Conservation (phyloP, 1,140 invertebrate genomes). For the Formica exsecta region DNA sequence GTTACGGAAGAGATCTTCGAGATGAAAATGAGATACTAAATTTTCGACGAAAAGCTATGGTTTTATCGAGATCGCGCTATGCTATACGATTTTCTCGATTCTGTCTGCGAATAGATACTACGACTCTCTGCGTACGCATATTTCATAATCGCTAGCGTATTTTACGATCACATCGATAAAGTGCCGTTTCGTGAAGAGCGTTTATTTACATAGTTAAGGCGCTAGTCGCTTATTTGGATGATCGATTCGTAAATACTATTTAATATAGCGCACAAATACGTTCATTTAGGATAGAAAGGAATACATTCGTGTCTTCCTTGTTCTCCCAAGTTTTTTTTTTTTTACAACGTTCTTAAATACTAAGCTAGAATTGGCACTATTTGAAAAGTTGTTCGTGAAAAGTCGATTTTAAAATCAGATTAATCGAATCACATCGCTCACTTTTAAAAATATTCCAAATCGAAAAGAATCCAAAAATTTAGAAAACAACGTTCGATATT, state of each 20-base stretch:
- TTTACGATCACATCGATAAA: constrained; percentile 49
- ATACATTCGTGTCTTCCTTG: background rate
- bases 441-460: background rate
- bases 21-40: constrained; percentile 27
- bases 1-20: constrained; percentile 26
- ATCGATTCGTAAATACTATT: constrained; percentile 46
- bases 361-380: constrained; percentile 53
- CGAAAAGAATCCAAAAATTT: background rate
- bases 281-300: constrained; percentile 23
- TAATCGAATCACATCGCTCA: background rate
- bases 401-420: background rate
- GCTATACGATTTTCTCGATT: constrained; percentile 11
- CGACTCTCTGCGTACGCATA: background rate
- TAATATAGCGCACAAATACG: constrained; percentile 33
- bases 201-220: constrained; percentile 59
- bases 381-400: constrained; percentile 14
- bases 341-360: constrained; percentile 23
- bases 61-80: constrained; percentile 32
- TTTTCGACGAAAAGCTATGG: background rate
- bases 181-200: constrained; percentile 26
- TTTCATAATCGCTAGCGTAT: constrained; percentile 47
- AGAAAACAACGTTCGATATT: background rate
- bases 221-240: constrained; percentile 48
- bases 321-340: constrained; percentile 9
- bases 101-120: constrained; percentile 1